phyloP scores from a whole-genome alignment of 2,888 invertebrate genomes.

The Crepidodera aurea region DNA sequence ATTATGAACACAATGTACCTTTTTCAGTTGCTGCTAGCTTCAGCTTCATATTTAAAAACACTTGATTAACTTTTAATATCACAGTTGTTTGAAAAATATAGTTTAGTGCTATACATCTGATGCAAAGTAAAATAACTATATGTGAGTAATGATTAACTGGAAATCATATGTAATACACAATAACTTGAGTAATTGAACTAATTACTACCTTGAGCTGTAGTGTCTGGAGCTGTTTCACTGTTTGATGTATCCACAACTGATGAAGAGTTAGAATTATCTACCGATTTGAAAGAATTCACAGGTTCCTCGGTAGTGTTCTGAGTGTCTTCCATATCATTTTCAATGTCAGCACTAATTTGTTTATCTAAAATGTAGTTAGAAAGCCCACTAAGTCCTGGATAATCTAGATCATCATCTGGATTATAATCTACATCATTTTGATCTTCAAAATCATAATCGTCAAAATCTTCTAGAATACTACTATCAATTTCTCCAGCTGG shows the following conservation, averaged over 20 bases:
- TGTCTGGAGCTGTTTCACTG: background rate
- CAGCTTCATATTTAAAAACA: no score
- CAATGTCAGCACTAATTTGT: conserved; percentile 15
- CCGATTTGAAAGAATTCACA: background rate
- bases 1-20: no score
- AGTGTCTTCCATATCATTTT: background rate
- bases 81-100: no score
- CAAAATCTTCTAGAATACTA: conserved; percentile 37
- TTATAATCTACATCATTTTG: conserved; percentile 38
- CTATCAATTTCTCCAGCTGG: conserved; percentile 39
- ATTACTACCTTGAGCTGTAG: background rate
- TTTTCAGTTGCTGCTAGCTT: no score
- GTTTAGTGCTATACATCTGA: no score
- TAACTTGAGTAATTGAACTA: no score
- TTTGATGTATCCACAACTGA: background rate
- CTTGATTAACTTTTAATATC: no score
- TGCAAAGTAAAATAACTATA: no score
- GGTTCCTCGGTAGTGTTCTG: background rate
- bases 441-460: conserved; percentile 37
- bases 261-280: background rate
- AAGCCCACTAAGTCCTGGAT: conserved; percentile 20
- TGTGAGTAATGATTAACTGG: no score
- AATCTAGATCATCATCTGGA: conserved; percentile 33
- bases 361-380: conserved; percentile 29
- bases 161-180: no score